Percentiles rank a stretch among this genome's conserved stretches.
phyloP scores from a whole-genome alignment of 53 echinoderm and acorn worm species.

The Holothuria scabra region DNA sequence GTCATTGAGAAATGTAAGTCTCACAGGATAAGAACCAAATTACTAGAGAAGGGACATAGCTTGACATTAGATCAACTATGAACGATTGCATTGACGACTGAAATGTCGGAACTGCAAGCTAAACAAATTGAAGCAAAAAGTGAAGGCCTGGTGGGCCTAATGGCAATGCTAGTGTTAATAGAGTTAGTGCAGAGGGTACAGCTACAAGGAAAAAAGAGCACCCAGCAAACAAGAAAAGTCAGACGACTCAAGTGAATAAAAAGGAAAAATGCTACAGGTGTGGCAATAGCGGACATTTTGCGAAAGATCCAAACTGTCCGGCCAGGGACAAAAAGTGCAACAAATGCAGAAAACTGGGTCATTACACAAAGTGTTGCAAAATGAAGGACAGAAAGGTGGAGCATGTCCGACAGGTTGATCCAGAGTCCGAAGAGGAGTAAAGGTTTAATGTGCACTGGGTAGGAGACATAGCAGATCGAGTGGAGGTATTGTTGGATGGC shows the following conservation, averaged over 20 bases:
- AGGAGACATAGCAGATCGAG: conserved; percentile 4
- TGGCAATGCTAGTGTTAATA: neutral
- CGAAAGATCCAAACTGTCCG: conserved; percentile 56
- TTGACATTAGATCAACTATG: conserved; percentile 51
- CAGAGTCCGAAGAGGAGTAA: conserved; percentile 19
- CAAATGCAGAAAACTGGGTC: conserved; percentile 49
- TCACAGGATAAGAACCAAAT: conserved; percentile 47
- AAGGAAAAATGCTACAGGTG: conserved; percentile 49
- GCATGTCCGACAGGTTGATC: conserved; percentile 8
- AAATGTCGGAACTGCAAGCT: conserved; percentile 53
- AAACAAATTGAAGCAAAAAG: conserved; percentile 35
- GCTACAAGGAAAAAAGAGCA: conserved; percentile 35
- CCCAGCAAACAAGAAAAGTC: neutral
- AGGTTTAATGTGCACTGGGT: conserved; percentile 20
- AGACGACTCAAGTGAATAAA: neutral
- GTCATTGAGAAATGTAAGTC: conserved; percentile 72
- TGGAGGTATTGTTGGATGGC: conserved; percentile 26
- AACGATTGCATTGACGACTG: conserved; percentile 56
- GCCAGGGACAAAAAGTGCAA: conserved; percentile 50
- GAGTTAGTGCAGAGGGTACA: conserved; percentile 9
- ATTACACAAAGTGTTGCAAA: conserved; percentile 59
- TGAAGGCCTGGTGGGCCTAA: neutral
- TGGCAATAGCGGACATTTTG: conserved; percentile 58
- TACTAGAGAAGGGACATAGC: conserved; percentile 54
- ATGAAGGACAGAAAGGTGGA: neutral